These are phyloP conservation scores for Tyrophagus putrescentiae DNA, from an alignment of 1,140 invertebrate species.

Conservation along the genomic window DNA sequence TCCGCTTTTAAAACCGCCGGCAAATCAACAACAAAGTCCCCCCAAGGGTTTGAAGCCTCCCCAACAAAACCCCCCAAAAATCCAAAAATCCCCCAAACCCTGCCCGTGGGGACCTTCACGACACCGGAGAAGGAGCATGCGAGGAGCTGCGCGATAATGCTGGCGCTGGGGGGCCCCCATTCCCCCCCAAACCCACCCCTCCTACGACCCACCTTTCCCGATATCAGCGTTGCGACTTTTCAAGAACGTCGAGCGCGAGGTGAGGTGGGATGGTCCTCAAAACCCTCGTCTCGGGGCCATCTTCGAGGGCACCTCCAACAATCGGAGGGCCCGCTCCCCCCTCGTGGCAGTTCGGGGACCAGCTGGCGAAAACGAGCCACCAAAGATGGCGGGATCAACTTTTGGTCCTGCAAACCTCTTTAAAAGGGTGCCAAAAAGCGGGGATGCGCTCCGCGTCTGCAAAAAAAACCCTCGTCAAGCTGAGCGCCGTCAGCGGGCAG, in stretches of 20 bases:
- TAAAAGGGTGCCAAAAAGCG: constrained; percentile 68
- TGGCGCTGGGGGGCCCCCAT: constrained; percentile 74
- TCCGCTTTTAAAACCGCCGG: no score
- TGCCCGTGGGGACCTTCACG: no score
- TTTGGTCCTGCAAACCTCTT: constrained; percentile 72
- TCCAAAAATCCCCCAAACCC: no score
- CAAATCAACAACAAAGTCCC: no score
- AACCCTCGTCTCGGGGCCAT: constrained; percentile 75
- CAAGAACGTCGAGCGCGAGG: constrained; percentile 36
- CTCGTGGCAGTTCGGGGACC: constrained; percentile 79
- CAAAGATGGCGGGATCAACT: constrained; percentile 60
- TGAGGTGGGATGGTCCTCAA: constrained; percentile 44
- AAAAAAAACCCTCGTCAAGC: constrained; percentile 71
- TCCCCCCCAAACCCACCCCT: constrained; percentile 36
- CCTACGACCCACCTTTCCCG: constrained; percentile 70
- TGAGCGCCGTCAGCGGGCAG: constrained; percentile 69
- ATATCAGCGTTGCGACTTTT: constrained; percentile 82
- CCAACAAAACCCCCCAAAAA: no score
- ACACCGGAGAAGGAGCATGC: constrained; percentile 42
- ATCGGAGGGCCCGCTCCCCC: constrained; percentile 47
- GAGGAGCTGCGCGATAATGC: constrained; percentile 73
- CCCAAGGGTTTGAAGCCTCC: no score
- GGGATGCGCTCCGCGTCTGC: constrained; percentile 75
- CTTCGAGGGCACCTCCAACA: constrained; percentile 70
- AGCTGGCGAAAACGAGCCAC: constrained; percentile 72